Evolutionary conservation across 1,140 invertebrate species (phyloP), one percentile per base, ranked within the genome.

Genomic region (Cherax quadricarinatus): DNA sequence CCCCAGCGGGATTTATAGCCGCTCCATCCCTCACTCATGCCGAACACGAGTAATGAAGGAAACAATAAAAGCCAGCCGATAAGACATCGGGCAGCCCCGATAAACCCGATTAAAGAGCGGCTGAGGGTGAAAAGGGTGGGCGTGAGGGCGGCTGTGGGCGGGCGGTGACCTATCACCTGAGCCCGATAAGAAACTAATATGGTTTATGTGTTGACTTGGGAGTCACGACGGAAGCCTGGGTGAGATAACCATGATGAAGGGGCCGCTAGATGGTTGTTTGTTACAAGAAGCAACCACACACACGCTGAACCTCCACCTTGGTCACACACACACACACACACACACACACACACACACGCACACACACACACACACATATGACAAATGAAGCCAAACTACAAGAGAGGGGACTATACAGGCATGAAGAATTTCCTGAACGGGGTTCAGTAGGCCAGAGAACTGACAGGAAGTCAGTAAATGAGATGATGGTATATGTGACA

Each of bases 131-230:
- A 41, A 53, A 7, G 53, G n/a, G 41, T 1, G 10, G 66, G 49
- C 12, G 66, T 2, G 21, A 4, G 70, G 41, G 49, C n/a, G 1
- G 48, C 6, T 18, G 78, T 73, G 18, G 75, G n/a, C 14, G 86
- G 57, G 12, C 21, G 53, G 87, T 81, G 78, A 89, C 87, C 87
- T 89, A 89, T 89, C 79, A 89, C 87, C 87, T 89, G 87, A 10
- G 12, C 18, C 51, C 30, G 87, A 89, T 89, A 89, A 89, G 87
- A 89, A 89, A 89, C 87, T 89, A 89, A 89, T 89, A 89, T 89
- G 87, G 87, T 89, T 89, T 89, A 89, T 89, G 87, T 70, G 87
- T 60, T 30, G 79, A 80, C 75, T 79, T 53, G 60, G 86, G 86
- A 57, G 53, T 18, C 53, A 73, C 21, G 87, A 82, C 87, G 79